phyloP scores from a whole-genome alignment of 2,888 invertebrate species.

The Hirtodrosophila alboralis region DNA sequence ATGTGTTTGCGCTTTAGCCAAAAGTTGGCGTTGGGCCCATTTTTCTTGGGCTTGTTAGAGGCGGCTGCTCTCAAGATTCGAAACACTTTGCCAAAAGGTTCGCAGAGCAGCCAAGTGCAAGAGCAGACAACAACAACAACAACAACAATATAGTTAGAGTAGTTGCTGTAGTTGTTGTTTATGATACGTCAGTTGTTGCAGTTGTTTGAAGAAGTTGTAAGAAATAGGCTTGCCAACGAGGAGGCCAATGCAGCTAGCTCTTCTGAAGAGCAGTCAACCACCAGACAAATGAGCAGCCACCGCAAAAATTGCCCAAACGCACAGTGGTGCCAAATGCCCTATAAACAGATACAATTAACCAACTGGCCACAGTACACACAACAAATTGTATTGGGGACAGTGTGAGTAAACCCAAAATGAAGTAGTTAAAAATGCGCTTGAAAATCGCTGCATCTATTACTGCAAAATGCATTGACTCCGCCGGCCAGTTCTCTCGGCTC shows the following conservation, averaged over 20 bases:
- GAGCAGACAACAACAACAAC: constrained; percentile 42
- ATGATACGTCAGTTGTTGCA: constrained; percentile 69
- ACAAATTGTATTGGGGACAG: constrained; percentile 18
- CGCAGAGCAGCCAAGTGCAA: constrained; percentile 59
- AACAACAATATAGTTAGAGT: constrained; percentile 19
- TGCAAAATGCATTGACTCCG: constrained; percentile 47
- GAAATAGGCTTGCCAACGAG: constrained; percentile 68
- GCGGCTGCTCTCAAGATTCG: constrained; percentile 56
- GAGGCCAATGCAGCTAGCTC: constrained; percentile 24
- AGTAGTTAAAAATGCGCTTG: constrained; percentile 55
- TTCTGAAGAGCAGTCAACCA: constrained; percentile 17
- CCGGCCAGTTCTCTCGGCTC: constrained; percentile 19
- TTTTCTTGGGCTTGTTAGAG: constrained; percentile 83
- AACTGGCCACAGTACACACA: neutral
- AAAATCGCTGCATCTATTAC: constrained; percentile 53
- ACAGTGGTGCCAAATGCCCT: constrained; percentile 46
- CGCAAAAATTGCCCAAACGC: constrained; percentile 23
- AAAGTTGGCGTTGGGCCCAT: constrained; percentile 81
- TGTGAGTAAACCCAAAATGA: constrained; percentile 44
- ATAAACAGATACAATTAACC: neutral
- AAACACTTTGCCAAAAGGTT: constrained; percentile 78
- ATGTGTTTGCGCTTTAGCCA: constrained; percentile 79
- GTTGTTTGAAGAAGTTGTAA: constrained; percentile 79
- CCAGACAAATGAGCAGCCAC: constrained; percentile 61
- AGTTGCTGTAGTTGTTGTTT: constrained; percentile 55